A percentile compares a stretch with the other conserved stretches of the same genome.
These are phyloP conservation scores for Eupithecia tripunctaria DNA, from an alignment of 2,888 invertebrate species.

Conservation along the genomic window DNA sequence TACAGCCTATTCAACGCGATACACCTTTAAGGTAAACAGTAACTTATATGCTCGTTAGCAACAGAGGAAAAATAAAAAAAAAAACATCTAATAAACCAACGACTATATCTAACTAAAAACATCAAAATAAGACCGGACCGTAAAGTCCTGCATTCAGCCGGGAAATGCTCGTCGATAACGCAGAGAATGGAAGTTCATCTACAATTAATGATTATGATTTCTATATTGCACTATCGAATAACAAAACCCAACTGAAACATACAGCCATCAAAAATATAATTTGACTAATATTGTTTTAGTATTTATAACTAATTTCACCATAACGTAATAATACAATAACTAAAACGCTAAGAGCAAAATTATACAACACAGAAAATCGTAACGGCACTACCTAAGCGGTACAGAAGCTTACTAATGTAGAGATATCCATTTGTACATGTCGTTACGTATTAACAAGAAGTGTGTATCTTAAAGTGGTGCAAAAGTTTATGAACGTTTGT, in stretches of 20 bases:
- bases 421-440: slow-evolving; percentile 59
- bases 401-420: neutral
- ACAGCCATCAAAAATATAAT: slow-evolving; percentile 43
- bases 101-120: neutral
- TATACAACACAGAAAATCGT: slow-evolving; percentile 59
- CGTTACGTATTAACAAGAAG: slow-evolving; percentile 56
- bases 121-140: neutral
- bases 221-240: neutral
- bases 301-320: slow-evolving; percentile 50
- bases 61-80: slow-evolving; percentile 1
- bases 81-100: neutral
- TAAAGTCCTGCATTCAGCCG: neutral
- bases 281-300: slow-evolving; percentile 58
- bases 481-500: slow-evolving; percentile 53
- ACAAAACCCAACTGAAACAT: neutral
- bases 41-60: neutral
- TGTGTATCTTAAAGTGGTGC: slow-evolving; percentile 53
- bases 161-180: neutral
- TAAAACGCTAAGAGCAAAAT: slow-evolving; percentile 59
- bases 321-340: slow-evolving; percentile 58
- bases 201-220: neutral
- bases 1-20: neutral
- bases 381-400: neutral
- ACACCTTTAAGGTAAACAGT: neutral
- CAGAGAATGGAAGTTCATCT: neutral